These are phyloP conservation scores for Mechanitis mazaeus DNA, from an alignment of 2,888 invertebrate genomes.

Conservation along the genomic window DNA sequence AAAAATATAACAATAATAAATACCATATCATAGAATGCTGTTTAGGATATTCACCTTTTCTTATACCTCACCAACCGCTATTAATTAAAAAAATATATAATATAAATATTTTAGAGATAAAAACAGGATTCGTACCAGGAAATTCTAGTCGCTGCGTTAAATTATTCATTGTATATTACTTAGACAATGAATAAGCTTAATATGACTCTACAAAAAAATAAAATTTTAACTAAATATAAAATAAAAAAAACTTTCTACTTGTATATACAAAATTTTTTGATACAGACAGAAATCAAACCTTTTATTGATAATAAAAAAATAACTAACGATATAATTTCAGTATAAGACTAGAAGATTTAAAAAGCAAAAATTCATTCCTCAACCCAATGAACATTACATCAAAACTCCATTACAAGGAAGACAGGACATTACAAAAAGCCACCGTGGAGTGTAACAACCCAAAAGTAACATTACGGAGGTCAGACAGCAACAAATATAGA, in stretches of 20 bases:
- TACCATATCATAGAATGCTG: no score
- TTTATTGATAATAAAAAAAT: no score
- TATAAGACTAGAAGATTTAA: constrained; percentile 78
- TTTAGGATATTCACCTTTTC: no score
- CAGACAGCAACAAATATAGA: constrained; percentile 83
- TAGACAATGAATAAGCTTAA: no score
- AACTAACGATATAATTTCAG: constrained; percentile 43
- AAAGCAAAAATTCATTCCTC: constrained; percentile 77
- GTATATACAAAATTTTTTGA: neutral
- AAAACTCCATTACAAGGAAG: constrained; percentile 87
- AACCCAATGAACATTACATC: constrained; percentile 80
- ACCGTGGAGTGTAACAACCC: constrained; percentile 83
- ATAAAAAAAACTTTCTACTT: neutral
- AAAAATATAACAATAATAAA: no score
- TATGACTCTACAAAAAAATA: no score
- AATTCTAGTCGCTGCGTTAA: no score
- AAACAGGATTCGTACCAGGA: no score
- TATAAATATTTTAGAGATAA: no score
- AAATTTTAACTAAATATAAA: no score
- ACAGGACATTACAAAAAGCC: constrained; percentile 85
- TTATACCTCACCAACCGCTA: neutral
- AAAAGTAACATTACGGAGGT: constrained; percentile 80
- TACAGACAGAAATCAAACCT: neutral
- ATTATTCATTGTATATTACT: no score
- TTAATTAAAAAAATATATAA: no score